Evolutionary conservation across 2,888 invertebrate genomes (phyloP), one percentile per base, ranked within the genome.

Genomic region (Pandemis cinnamomeana): DNA sequence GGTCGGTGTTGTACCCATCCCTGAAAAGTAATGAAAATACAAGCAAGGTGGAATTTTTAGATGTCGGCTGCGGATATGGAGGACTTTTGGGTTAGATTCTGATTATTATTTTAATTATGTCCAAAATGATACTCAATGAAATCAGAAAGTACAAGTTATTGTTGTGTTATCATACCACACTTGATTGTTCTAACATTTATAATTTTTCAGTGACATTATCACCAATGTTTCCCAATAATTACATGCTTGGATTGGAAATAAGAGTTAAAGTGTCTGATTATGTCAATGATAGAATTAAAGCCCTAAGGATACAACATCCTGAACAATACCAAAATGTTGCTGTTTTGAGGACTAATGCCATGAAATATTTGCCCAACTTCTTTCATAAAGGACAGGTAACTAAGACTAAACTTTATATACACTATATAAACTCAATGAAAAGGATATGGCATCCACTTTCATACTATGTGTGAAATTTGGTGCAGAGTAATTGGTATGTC

Each of bases 281-380:
- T 95, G 99, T 99, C 0, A 97, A 97, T 94, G 99, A 99, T 86
- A 95, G 99, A 80, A 98, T 99, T 68, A 95, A 96, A 80, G 99
- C 99, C 0, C 92, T 99, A 71, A 94, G 99, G 75, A 92, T 94
- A 2, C 96, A 97, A 80, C 87, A 97, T 89, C 95, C 96, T 0
- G 96, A 96, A 3, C 90, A 96, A 78, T 99, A 98, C 90, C 96
- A 97, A 84, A 99, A 99, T 91, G 96, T 99, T 81, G 98, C 99
- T 58, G 99, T 99, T 80, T 92, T 99, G 67, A 95, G 99, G 78
- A 97, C 98, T 13, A 99, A 99, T 95, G 99, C 99, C 1, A 99
- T 99, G 99, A 99, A 99, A 91, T 99, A 99, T 95, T 95, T 99
- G 81, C 99, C 99, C 2, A 99, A 99, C 90, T 99, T 97, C 91